phyloP scores from a whole-genome alignment of 2,797 vertebrate species.

The Gallinago solitaria region DNA sequence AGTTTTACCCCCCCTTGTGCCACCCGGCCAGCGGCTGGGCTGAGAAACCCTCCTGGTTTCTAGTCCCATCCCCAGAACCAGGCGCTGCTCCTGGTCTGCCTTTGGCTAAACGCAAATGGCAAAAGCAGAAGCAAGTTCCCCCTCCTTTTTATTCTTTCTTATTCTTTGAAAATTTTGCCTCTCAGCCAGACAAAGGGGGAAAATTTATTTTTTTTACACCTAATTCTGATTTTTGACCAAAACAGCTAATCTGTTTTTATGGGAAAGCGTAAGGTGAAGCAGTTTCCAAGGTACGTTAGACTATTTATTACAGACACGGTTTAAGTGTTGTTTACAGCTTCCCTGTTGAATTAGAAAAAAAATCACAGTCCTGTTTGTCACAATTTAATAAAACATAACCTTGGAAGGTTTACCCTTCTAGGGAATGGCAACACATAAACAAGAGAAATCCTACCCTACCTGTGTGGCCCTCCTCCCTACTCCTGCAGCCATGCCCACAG shows the following conservation, averaged over 20 bases:
- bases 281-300: fast-evolving
- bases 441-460: neutral
- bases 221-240: neutral
- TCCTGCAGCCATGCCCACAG: neutral
- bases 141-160: neutral
- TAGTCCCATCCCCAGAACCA: neutral
- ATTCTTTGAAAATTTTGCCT: neutral
- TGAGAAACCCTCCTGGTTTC: neutral
- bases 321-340: neutral
- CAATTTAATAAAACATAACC: neutral
- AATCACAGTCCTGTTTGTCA: neutral
- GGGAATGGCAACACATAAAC: neutral
- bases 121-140: neutral
- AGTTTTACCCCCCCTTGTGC: neutral
- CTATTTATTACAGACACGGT: neutral
- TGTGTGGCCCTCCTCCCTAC: neutral
- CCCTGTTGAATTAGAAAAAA: neutral
- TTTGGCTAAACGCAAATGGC: neutral
- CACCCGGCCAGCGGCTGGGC: neutral
- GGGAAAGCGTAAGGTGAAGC: neutral
- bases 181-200: neutral
- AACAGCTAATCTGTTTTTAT: neutral
- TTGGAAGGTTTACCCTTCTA: neutral
- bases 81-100: neutral
- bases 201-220: neutral